phyloP scores from a whole-genome alignment of 2,888 invertebrate species.

The Rhingia campestris region DNA sequence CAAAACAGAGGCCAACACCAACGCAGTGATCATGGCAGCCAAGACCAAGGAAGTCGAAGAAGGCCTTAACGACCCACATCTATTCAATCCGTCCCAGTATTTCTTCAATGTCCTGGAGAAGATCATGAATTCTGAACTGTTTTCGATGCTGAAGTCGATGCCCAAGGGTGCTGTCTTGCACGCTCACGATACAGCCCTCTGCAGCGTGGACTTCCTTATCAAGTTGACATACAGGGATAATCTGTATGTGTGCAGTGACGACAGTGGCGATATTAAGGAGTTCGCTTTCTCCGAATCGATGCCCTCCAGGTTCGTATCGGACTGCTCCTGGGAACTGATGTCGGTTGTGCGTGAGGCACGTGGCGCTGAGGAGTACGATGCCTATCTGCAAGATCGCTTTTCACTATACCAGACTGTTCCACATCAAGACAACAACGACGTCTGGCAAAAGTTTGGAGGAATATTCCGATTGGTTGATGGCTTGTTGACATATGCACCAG shows the following conservation, averaged over 20 bases:
- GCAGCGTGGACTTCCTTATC: slow-evolving; percentile 86
- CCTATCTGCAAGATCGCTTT: slow-evolving; percentile 84
- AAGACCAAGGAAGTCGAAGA: slow-evolving; percentile 85
- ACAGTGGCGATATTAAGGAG: slow-evolving; percentile 63
- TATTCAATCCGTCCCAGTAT: slow-evolving; percentile 87
- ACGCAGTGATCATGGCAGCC: slow-evolving; percentile 85
- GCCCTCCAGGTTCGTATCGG: slow-evolving; percentile 55
- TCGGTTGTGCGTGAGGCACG: slow-evolving; percentile 75
- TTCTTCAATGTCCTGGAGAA: slow-evolving; percentile 85
- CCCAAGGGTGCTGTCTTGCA: slow-evolving; percentile 91
- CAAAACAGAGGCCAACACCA: slow-evolving; percentile 84
- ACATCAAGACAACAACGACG: slow-evolving; percentile 84
- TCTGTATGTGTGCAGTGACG: slow-evolving; percentile 83
- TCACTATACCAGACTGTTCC: slow-evolving; percentile 84
- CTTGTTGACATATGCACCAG: slow-evolving; percentile 86
- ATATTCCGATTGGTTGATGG: slow-evolving; percentile 85
- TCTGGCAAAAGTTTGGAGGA: slow-evolving; percentile 85
- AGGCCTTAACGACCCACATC: slow-evolving; percentile 84
- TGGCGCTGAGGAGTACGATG: slow-evolving; percentile 83
- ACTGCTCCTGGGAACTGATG: slow-evolving; percentile 78
- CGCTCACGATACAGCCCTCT: slow-evolving; percentile 87
- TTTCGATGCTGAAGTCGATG: slow-evolving; percentile 86
- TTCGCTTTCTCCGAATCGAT: slow-evolving; percentile 76
- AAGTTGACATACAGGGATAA: slow-evolving; percentile 86
- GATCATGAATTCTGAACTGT: slow-evolving; percentile 86